Evolutionary conservation across 2,797 vertebrate genomes (phyloP), one percentile per base, ranked within the genome.

Genomic region (Parauchenoglanis ngamensis): DNA sequence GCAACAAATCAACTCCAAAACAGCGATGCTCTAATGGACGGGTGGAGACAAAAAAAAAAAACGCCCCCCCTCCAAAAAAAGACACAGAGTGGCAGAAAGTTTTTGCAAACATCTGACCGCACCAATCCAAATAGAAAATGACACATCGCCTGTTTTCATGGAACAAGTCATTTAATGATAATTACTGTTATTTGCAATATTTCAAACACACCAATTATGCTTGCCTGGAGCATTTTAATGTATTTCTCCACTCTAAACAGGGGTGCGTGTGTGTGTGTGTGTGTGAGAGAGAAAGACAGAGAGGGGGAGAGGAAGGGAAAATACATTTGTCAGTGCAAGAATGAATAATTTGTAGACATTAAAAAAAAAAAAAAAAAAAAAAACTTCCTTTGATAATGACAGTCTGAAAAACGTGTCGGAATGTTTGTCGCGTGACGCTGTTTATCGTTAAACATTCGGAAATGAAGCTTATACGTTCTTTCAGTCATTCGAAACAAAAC

Each of bases 101-200:
- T 93, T 93, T 80, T 87, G 0, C 87, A 79, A 92, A 93, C 94
- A 93, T 94, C 91, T 93, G 93, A 95, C 94, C 92, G 86, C 88
- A 40, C 84, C 90, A 91, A 93, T 92, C 93, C 94, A 92, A 91
- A 94, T 91, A 91, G 81, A 92, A 93, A 95, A 93, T 91, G 93
- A 94, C 93, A 93, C 86, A 91, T 90, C 89, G 92, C 91, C 93
- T 95, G 94, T 95, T 95, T 95, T 93, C 92, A 93, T 92, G 91
- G 92, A 95, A 94, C 93, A 94, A 95, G 93, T 95, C 92, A 94
- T 95, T 95, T 95, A 85, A 93, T 94, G 93, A 92, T 95, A 96
- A 96, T 96, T 95, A 95, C 92, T 94, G 95, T 95, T 95, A 96
- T 96, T 96, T 95, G 93, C 92, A 63, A 93, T 91, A 90, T 85